Evolutionary conservation across 1,140 invertebrate genomes (phyloP), one percentile per base, ranked within the genome.

Genomic region (Drosophila trapezifrons): DNA sequence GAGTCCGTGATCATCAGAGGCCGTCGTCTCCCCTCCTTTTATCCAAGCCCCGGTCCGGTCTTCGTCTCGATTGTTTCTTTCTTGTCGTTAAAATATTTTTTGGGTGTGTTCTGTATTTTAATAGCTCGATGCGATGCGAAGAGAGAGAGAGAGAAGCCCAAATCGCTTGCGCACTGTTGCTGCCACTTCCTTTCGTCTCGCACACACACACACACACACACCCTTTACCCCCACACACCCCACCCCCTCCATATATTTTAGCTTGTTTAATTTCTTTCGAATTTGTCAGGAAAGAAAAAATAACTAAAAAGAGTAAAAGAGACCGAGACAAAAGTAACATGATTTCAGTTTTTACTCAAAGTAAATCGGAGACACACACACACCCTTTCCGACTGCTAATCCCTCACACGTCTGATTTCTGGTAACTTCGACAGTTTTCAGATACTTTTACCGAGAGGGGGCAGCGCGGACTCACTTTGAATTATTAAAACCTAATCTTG

Each of bases 21-120:
- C 37, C 47, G 12, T 46, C 46, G 18, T 37, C 17, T 22, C 27
- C 20, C n/a, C 46, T 43, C n/a, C 40, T 27, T 8, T 18, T 29
- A 42, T 57, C 45, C 64, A 17, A 59, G 60, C 55, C 55, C 43
- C 42, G 4, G 42, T 18, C 55, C 45, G 42, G 52, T 47, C 35
- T 38, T 71, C 70, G 66, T 35, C 46, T 76, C 71, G 64, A 65
- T 85, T 71, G 54, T 59, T 80, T 60, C 52, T 75, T 37, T 52
- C 52, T 63, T 62, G 71, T 87, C 82, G 83, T 87, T 89, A 87
- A 87, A 87, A 87, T 87, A 87, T 87, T 84, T 87, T 87, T 71
- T 87, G 84, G 84, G 84, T 87, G 84, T 87, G 84, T 87, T 87
- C 84, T 87, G 84, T 87, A 84, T 87, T 87, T 87, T 89, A 87